phyloP scores from a whole-genome alignment of 2,888 invertebrate genomes.

The Cryptus armator region DNA sequence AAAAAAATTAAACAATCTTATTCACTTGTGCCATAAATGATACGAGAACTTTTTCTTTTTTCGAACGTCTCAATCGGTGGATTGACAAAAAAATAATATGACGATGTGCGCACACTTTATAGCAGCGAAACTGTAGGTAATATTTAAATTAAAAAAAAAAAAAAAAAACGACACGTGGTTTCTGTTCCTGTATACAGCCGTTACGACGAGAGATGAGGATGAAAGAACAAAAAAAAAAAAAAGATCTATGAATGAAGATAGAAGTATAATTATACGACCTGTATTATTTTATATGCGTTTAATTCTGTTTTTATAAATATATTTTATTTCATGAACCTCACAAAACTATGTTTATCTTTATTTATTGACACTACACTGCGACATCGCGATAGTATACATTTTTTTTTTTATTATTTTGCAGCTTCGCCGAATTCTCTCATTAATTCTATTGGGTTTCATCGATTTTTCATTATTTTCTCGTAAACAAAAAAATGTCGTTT shows the following conservation, averaged over 20 bases:
- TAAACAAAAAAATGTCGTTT: background rate
- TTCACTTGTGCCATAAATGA: conserved; percentile 80
- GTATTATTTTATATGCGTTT: conserved; percentile 84
- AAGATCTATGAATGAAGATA: conserved; percentile 67
- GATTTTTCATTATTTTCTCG: conserved; percentile 12
- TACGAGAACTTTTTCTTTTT: conserved; percentile 54
- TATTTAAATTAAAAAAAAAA: conserved; percentile 60
- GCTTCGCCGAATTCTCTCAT: background rate
- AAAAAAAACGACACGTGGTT: conserved; percentile 78
- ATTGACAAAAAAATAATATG: conserved; percentile 46
- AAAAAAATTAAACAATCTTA: conserved; percentile 62
- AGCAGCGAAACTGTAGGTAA: conserved; percentile 58
- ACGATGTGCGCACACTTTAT: conserved; percentile 58
- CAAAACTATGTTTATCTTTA: conserved; percentile 57
- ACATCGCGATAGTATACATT: background rate
- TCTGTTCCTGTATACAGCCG: conserved; percentile 80
- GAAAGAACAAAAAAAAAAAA: conserved; percentile 55
- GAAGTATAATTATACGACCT: conserved; percentile 78
- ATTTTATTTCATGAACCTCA: conserved; percentile 82
- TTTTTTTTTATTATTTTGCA: background rate
- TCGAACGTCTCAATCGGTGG: conserved; percentile 47
- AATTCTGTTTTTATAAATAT: conserved; percentile 84
- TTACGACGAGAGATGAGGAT: conserved; percentile 70
- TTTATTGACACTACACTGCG: conserved; percentile 27
- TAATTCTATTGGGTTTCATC: background rate